Conservation (phyloP, 2,113 vertebrate genomes). For the Tychaedon coryphoeus region DNA sequence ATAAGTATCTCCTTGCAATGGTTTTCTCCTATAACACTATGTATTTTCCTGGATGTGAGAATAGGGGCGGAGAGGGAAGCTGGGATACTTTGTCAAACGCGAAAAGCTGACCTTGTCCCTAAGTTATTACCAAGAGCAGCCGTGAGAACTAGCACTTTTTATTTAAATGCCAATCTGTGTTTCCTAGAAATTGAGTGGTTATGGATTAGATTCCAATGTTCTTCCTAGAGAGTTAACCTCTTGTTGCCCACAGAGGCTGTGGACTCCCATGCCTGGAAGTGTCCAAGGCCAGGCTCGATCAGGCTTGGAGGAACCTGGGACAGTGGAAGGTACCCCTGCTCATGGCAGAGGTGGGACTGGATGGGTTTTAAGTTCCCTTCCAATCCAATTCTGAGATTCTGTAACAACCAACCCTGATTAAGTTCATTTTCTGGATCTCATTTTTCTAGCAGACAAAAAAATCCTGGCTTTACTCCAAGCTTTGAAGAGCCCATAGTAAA, state of each 20-base stretch:
- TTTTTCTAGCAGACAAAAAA: neutral
- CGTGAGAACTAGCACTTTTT: constrained; percentile 11
- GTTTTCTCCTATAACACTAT: neutral
- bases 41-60: constrained; percentile 3
- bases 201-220: constrained; percentile 24
- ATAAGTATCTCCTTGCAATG: constrained; percentile 23
- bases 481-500: neutral
- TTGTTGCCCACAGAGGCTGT: neutral
- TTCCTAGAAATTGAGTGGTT: constrained; percentile 50
- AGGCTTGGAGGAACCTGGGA: neutral
- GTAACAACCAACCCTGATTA: neutral
- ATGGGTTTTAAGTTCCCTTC: neutral
- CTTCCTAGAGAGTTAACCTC: neutral
- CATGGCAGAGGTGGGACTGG: neutral
- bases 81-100: neutral
- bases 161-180: neutral
- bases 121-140: constrained; percentile 23
- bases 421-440: neutral
- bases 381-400: neutral
- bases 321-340: neutral
- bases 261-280: neutral
- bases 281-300: rapidly evolving
- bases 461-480: neutral
- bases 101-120: neutral
- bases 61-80: neutral